Evolutionary conservation across 2,797 vertebrate species (phyloP), one percentile per base, ranked within the genome.

Genomic region (Gymnothorax javanicus): DNA sequence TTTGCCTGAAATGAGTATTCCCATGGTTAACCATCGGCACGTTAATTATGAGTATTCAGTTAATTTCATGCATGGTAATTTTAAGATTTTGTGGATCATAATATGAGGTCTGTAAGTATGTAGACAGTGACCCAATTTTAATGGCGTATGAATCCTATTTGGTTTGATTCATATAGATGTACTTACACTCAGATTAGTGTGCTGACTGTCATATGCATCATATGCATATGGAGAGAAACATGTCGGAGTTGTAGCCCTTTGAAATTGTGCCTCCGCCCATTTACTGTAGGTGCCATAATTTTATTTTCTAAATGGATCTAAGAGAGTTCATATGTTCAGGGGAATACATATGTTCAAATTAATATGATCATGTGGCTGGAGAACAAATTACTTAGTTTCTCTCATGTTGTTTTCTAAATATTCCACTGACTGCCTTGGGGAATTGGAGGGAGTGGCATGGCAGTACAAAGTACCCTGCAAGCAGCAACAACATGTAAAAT

Each of bases 401-500:
- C 13, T 33, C 27, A 27, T 73, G 7, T 52, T 79, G 50, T 79
- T 79, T 79, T 79, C 50, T 1, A n/a, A 54, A 54, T 79, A 79
- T 54, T n/a, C 17, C 11, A 13, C 2, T 33, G 69, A 25, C 69
- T 73, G 7, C 62, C 69, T 15, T 4, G 20, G 75, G 75, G 7
- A 43, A 43, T 54, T 7, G 43, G 43, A 52, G 81, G 52, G 52
- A 13, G 25, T 15, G 15, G 4, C 9, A 15, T 25, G 6, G 17
- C 57, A 33, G 56, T 20, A 50, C 82, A 83, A 5, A 33, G 82
- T 43, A 83, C 23, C 60, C 27, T 20, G 58, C 58, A 75, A 67
- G 67, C 75, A 82, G 54, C 75, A 81, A 20, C 23, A 54, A 27
- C 77, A 82, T 86, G 62, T 43, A 27, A 69, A 86, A 69, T 69